These are phyloP conservation scores for Nemotelus pantherinus DNA, from an alignment of 2,888 invertebrate species.

Conservation along the genomic window DNA sequence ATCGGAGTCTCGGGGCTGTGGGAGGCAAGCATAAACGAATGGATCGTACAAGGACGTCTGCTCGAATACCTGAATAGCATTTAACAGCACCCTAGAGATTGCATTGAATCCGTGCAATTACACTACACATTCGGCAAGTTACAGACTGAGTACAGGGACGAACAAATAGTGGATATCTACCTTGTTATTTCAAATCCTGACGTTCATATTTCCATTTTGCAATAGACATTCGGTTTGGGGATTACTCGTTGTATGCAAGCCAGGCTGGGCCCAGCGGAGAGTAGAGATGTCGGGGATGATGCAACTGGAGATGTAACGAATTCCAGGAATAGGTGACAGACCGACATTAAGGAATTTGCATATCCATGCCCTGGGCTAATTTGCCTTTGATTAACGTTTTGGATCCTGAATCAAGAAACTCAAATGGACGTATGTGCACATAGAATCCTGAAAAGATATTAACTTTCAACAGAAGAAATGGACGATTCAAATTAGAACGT, in stretches of 20 bases:
- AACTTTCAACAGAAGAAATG: too few relatives aligned
- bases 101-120: constrained; percentile 32
- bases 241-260: not conserved
- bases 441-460: too few relatives aligned
- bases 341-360: too few relatives aligned
- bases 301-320: too few relatives aligned
- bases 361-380: too few relatives aligned
- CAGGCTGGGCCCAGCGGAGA: too few relatives aligned
- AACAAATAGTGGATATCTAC: not conserved
- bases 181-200: constrained; percentile 22
- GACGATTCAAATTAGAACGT: too few relatives aligned
- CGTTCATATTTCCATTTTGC: constrained; percentile 28
- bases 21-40: not conserved
- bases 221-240: not conserved
- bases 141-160: not conserved
- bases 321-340: too few relatives aligned
- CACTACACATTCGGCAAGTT: constrained; percentile 1
- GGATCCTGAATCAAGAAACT: too few relatives aligned
- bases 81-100: constrained; percentile 35
- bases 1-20: not conserved
- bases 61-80: constrained; percentile 10
- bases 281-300: too few relatives aligned
- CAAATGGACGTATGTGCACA: too few relatives aligned
- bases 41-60: not conserved
- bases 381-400: too few relatives aligned